Base-by-base conservation (phyloP, 1,140 invertebrate genomes). In the Apis cerana region DNA sequence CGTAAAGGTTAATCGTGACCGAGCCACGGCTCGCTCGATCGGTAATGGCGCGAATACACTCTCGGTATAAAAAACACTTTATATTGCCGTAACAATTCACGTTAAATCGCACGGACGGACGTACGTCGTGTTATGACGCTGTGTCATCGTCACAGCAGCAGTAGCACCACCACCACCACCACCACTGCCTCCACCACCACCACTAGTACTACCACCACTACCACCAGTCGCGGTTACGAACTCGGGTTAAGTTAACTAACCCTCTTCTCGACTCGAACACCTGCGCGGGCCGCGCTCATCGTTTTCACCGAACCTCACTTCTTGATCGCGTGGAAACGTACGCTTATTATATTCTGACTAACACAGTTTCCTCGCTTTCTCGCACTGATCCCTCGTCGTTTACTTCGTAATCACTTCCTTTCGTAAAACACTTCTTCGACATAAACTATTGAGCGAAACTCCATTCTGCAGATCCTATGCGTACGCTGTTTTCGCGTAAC, bases 401-500 rank as follows among this genome's bases (percentile, higher is more conserved):
- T 76, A 65, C 27, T 62, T 62, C 27, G 69, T 67, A 23, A 61
- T 82, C 83, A 88, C 86, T 88, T 85, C 76, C 68, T 64, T 67
- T 58, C 72, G 75, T 65, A 58, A 48, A 78, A 88, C 79, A 85
- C 87, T 54, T 67, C 77, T 65, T 27, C 69, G n/a, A 69, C 76
- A 78, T 77, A 48, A 65, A 56, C 56, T 54, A 72, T 68, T 75
- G 64, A 69, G 84, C 75, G 82, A 74, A 80, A 89, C 84, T 80
- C 82, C 83, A 85, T 91, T 69, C 84, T 65, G 77, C 88, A 74
- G 85, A 90, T 90, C 83, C 84, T 89, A 83, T 85, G 83, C 89
- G 88, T 90, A 84, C 89, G 81, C 90, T 89, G 87, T 92, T 91
- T 92, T 92, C 90, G 90, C 92, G 91, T 92, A 91, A 93, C 92